Evolutionary conservation across 2,888 invertebrate genomes (phyloP).

Genomic region (Chorisops tibialis): DNA sequence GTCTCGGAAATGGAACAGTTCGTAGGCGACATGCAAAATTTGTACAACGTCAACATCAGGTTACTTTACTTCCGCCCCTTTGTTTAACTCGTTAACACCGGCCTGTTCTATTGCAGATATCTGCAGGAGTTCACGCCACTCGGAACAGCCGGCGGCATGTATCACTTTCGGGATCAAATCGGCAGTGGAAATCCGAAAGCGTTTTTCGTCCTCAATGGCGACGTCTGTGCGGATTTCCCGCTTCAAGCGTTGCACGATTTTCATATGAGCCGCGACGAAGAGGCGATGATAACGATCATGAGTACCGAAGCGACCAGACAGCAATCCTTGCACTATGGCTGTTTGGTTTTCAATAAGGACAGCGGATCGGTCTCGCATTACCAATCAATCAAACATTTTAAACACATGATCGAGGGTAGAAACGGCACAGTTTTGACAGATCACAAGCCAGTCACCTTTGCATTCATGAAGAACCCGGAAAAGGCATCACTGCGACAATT

Average conservation of each 20-base stretch:
- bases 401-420: too few relatives aligned
- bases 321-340: slow-evolving; percentile 92
- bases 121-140: slow-evolving; percentile 92
- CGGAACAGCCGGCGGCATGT: slow-evolving; percentile 95
- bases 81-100: not conserved
- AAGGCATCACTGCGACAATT: too few relatives aligned
- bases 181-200: slow-evolving; percentile 80
- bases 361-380: slow-evolving; percentile 87
- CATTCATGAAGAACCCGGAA: too few relatives aligned
- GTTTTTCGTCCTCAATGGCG: slow-evolving; percentile 95
- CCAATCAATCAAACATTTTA: too few relatives aligned
- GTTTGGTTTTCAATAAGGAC: slow-evolving; percentile 77
- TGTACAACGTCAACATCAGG: slow-evolving; percentile 78
- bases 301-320: slow-evolving; percentile 90
- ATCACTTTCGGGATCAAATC: slow-evolving; percentile 95
- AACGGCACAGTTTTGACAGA: too few relatives aligned
- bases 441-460: too few relatives aligned
- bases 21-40: slow-evolving; percentile 77
- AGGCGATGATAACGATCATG: slow-evolving; percentile 77
- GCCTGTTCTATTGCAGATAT: slow-evolving; percentile 55
- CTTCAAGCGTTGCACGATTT: slow-evolving; percentile 76
- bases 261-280: slow-evolving; percentile 60
- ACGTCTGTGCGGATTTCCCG: slow-evolving; percentile 96
- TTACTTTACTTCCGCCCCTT: slow-evolving; percentile 40
- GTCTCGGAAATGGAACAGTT: slow-evolving; percentile 81